Evolutionary conservation across 2,113 vertebrate species (phyloP), one percentile per base, ranked within the genome.

Genomic region (Nesoenas mayeri): DNA sequence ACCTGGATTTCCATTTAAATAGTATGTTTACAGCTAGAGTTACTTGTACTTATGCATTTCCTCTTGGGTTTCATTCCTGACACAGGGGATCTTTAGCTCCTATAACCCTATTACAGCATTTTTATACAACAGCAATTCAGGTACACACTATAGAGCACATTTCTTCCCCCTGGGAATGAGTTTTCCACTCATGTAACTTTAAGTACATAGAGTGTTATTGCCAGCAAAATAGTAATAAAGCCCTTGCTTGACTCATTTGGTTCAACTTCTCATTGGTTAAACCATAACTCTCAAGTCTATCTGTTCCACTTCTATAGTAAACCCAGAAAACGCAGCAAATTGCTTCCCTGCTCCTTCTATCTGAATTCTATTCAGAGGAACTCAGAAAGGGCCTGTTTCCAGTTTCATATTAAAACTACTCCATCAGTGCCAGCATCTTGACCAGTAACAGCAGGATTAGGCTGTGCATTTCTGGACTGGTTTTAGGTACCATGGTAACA

Each of bases 1-100:
- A 92, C 67, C 75, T 79, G 44, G 80, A 97, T 97, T 97, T 97
- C 97, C 96, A 97, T 97, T 97, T 97, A 97, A 97, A 97, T 96
- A 96, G 96, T 89, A 87, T 95, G 85, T 71, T 97, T 95, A 93
- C 83, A 89, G 78, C 47, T 88, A 29, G 58, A 95, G 94, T 95
- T 97, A 96, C 83, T 97, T 91, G 74, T 97, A 88, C 85, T 95
- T 97, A 91, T 79, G 5, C 69, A 74, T 92, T 94, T 96, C 60
- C 93, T 96, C 96, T 67, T 91, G 96, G 89, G 95, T 69, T 97
- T 94, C 89, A 92, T 91, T 96, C 80, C 69, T 67, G 38, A 88
- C 93, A 93, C 88, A 79, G 56, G 92, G 93, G 95, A 93, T 95
- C 89, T 96, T 95, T 91, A 95, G 93, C 53, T 97, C 62, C 87